A percentile compares a stretch with the other conserved stretches of the same genome.
Conservation (phyloP, 1,140 invertebrate genomes). For the Delia radicum region DNA sequence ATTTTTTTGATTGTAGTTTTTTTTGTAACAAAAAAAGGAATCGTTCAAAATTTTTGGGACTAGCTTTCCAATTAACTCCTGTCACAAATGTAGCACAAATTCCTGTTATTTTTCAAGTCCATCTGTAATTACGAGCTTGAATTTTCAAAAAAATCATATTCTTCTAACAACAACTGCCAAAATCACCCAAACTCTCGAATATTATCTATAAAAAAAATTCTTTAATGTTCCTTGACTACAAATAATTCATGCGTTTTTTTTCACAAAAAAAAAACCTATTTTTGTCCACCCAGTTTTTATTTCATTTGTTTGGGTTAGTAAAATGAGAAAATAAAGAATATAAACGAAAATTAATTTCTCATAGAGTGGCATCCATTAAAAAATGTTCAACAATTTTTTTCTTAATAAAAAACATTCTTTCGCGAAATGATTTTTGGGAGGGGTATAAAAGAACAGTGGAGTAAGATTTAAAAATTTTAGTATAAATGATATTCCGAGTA, state of each 20-base stretch:
- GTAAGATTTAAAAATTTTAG: too few relatives aligned
- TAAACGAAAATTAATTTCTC: slow-evolving; percentile 30
- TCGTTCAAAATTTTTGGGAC: too few relatives aligned
- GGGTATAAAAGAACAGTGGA: neutral
- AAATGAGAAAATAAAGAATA: neutral
- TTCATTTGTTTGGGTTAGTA: neutral
- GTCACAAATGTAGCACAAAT: too few relatives aligned
- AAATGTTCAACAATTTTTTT: slow-evolving; percentile 27
- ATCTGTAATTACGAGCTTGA: too few relatives aligned
- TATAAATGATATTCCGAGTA: too few relatives aligned
- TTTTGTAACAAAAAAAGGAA: too few relatives aligned
- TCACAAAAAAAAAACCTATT: neutral
- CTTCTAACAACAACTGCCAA: too few relatives aligned
- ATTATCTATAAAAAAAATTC: neutral
- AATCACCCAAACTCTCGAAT: neutral
- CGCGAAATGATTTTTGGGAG: slow-evolving; percentile 3
- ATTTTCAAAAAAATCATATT: too few relatives aligned
- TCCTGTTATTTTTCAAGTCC: too few relatives aligned
- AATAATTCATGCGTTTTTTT: neutral
- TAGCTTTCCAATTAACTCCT: too few relatives aligned
- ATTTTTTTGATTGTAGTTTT: too few relatives aligned
- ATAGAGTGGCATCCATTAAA: slow-evolving; percentile 31
- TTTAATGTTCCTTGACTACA: slow-evolving; percentile 1
- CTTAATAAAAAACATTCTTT: slow-evolving; percentile 11
- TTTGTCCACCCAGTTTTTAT: neutral